Evolutionary conservation across 2,888 invertebrate genomes (phyloP), one percentile per base, ranked within the genome.

Genomic region (Amphipoea lucens): DNA sequence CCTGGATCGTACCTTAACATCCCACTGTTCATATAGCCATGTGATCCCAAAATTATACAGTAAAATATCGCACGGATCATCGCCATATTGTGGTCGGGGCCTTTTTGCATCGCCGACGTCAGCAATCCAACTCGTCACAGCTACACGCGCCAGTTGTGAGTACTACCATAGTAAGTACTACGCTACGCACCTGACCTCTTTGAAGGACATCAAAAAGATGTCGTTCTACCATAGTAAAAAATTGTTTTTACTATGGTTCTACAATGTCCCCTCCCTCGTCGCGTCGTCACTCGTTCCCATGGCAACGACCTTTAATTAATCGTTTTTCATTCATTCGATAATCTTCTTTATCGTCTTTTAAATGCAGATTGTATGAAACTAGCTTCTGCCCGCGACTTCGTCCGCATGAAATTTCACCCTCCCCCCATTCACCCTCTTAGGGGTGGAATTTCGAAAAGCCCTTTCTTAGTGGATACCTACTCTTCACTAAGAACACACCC

Each of bases 361-460:
- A 69, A 77, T 57, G 40, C 51, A 42, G 23, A 73, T 60, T 67
- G 14, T 42, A 79, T 54, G 74, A n/a, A 80, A 68, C n/a, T n/a
- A n/a, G n/a, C n/a, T n/a, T n/a, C n/a, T n/a, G n/a, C n/a, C n/a
- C n/a, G n/a, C n/a, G n/a, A n/a, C n/a, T n/a, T n/a, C n/a, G n/a
- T n/a, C n/a, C n/a, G n/a, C n/a, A n/a, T n/a, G n/a, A n/a, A n/a
- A n/a, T n/a, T n/a, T n/a, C n/a, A n/a, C n/a, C n/a, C n/a, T n/a
- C n/a, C n/a, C n/a, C n/a, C n/a, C n/a, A n/a, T n/a, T n/a, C n/a
- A n/a, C n/a, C n/a, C n/a, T n/a, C n/a, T n/a, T n/a, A n/a, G n/a
- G n/a, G n/a, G n/a, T n/a, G n/a, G n/a, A n/a, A n/a, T n/a, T n/a
- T n/a, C n/a, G n/a, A n/a, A n/a, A n/a, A n/a, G n/a, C n/a, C n/a